Conservation (phyloP, 2,888 invertebrate species). For the Gordius sp. region DNA sequence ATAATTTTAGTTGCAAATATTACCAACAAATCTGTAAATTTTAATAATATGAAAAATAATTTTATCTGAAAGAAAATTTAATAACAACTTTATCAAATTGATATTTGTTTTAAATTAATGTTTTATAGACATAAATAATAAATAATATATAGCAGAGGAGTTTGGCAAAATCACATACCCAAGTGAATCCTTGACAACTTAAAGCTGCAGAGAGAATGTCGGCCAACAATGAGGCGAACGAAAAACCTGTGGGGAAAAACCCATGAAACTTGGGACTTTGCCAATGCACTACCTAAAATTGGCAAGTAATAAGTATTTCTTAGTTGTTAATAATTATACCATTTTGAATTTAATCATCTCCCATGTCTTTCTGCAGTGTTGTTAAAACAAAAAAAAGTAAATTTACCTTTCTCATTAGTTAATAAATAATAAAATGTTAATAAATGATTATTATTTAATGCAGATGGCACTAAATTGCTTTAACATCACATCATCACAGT, state of each 20-base stretch:
- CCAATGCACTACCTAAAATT: slow-evolving; percentile 57
- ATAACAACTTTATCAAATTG: neutral
- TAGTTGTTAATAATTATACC: too few relatives aligned
- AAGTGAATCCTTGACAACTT: slow-evolving; percentile 90
- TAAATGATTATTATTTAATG: too few relatives aligned
- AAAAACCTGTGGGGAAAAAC: slow-evolving; percentile 90
- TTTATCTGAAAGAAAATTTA: slow-evolving; percentile 6
- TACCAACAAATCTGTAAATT: too few relatives aligned
- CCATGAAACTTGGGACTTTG: slow-evolving; percentile 95
- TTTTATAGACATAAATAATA: neutral
- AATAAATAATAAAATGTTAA: too few relatives aligned
- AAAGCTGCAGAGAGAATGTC: slow-evolving; percentile 88
- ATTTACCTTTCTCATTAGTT: too few relatives aligned
- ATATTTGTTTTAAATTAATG: neutral
- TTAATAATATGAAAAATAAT: slow-evolving; percentile 15
- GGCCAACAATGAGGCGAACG: slow-evolving; percentile 77
- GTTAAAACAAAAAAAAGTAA: too few relatives aligned
- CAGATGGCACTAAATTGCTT: too few relatives aligned
- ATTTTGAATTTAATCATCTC: too few relatives aligned
- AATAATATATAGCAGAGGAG: neutral
- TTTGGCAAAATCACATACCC: slow-evolving; percentile 38
- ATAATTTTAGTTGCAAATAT: too few relatives aligned
- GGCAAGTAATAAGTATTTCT: too few relatives aligned
- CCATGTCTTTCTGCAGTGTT: too few relatives aligned
- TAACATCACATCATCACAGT: too few relatives aligned